Percentiles rank a stretch among this genome's conserved stretches.
Evolutionary conservation across 2,888 invertebrate species (phyloP).

Genomic region (Spodoptera exigua): DNA sequence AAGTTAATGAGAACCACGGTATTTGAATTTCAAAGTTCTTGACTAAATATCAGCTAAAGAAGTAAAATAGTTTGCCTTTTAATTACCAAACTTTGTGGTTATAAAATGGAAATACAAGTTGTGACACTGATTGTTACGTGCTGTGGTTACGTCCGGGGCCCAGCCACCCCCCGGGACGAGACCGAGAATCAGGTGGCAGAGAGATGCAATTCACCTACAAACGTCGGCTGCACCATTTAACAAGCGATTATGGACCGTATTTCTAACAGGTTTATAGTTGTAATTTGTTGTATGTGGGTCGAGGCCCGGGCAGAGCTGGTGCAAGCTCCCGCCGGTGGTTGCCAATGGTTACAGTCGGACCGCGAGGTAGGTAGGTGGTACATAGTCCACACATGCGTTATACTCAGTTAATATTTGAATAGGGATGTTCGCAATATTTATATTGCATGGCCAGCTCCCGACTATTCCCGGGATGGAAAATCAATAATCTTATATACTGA

Average conservation of each 20-base stretch:
- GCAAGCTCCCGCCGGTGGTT: constrained; percentile 67
- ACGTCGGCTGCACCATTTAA: constrained; percentile 42
- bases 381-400: constrained; percentile 70
- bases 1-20: constrained; percentile 16
- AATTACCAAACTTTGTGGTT: constrained; percentile 12
- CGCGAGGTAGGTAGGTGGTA: constrained; percentile 51
- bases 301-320: constrained; percentile 63
- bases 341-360: constrained; percentile 74
- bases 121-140: constrained; percentile 14
- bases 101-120: neutral
- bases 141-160: constrained; percentile 60
- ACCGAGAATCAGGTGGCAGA: constrained; percentile 70
- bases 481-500: constrained; percentile 65
- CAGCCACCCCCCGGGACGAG: constrained; percentile 51
- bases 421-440: constrained; percentile 73
- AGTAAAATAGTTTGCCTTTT: neutral
- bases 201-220: constrained; percentile 72
- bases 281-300: constrained; percentile 48
- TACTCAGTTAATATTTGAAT: constrained; percentile 76
- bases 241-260: constrained; percentile 63
- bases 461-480: constrained; percentile 64
- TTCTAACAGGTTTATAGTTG: constrained; percentile 39
- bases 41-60: neutral
- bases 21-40: constrained; percentile 34
- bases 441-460: constrained; percentile 65